A percentile compares a stretch with the other conserved stretches of the same genome.
These are phyloP conservation scores for Mesitornis unicolor DNA, from an alignment of 2,113 vertebrate genomes.

Conservation along the genomic window DNA sequence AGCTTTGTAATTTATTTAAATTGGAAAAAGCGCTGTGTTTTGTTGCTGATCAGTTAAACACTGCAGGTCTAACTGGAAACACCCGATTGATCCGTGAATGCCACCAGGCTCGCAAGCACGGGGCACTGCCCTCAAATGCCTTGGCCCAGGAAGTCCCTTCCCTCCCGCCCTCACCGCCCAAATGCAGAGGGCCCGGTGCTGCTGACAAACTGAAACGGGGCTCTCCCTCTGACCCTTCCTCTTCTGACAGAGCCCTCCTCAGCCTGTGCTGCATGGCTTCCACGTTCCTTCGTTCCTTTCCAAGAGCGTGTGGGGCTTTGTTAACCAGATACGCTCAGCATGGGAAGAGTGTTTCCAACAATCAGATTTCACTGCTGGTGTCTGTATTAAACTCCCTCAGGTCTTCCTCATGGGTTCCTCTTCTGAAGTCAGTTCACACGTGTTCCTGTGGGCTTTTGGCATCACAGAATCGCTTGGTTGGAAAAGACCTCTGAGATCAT, in stretches of 20 bases:
- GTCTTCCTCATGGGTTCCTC: neutral
- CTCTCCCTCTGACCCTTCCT: neutral
- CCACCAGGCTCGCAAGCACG: too few species aligned
- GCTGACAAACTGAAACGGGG: neutral
- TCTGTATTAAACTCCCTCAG: conserved; percentile 8
- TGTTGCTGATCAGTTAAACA: neutral
- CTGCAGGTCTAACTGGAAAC: neutral
- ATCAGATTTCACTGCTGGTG: neutral
- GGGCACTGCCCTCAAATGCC: neutral
- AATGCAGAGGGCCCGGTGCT: rapidly evolving
- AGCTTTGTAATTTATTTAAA: neutral
- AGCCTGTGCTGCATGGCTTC: neutral
- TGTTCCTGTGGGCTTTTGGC: conserved; percentile 32
- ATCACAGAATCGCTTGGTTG: too few species aligned
- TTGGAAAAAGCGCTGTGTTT: neutral
- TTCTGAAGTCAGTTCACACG: neutral
- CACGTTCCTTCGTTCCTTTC: neutral
- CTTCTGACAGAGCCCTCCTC: neutral
- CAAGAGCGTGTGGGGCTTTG: neutral
- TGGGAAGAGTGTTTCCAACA: conserved; percentile 8
- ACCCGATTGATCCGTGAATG: too few species aligned
- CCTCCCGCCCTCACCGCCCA: neutral
- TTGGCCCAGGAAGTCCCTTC: neutral
- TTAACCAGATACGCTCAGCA: neutral
- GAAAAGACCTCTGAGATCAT: too few species aligned